Evolutionary conservation across 2,113 vertebrate species (phyloP).

Genomic region (Heloderma charlesbogerti): DNA sequence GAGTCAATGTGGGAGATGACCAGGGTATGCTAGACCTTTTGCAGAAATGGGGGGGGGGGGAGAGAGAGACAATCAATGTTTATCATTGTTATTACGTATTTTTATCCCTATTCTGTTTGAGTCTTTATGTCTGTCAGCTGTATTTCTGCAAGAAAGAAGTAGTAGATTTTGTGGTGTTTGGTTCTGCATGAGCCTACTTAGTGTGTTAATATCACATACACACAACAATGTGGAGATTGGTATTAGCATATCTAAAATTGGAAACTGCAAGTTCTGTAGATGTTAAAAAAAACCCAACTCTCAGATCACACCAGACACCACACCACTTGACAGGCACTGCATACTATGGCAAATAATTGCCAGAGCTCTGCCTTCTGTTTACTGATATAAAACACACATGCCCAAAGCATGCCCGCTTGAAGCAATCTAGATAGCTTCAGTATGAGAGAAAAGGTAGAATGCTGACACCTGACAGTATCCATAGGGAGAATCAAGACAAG

Average conservation of each 20-base stretch:
- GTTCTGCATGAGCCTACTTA: background rate
- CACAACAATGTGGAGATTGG: background rate
- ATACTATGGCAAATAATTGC: background rate
- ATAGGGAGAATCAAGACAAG: too few relatives aligned
- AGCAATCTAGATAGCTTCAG: background rate
- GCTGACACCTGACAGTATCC: background rate
- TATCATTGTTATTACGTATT: too few relatives aligned
- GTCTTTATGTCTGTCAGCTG: too few relatives aligned
- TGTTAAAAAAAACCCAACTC: background rate
- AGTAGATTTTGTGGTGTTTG: background rate
- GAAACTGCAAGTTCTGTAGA: background rate
- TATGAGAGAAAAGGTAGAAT: background rate
- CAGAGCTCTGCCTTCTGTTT: background rate
- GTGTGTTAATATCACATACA: background rate
- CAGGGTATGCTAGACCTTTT: too few relatives aligned
- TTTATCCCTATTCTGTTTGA: too few relatives aligned
- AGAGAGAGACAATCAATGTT: too few relatives aligned
- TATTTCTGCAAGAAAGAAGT: background rate
- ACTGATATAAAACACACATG: background rate
- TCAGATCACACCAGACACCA: too few relatives aligned
- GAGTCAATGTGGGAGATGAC: background rate
- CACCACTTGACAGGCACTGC: too few relatives aligned
- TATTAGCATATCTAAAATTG: background rate
- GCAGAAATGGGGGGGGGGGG: too few relatives aligned
- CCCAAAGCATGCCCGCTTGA: too few relatives aligned